Conservation (phyloP, 2,797 vertebrate genomes). For the Tragelaphus oryx region DNA sequence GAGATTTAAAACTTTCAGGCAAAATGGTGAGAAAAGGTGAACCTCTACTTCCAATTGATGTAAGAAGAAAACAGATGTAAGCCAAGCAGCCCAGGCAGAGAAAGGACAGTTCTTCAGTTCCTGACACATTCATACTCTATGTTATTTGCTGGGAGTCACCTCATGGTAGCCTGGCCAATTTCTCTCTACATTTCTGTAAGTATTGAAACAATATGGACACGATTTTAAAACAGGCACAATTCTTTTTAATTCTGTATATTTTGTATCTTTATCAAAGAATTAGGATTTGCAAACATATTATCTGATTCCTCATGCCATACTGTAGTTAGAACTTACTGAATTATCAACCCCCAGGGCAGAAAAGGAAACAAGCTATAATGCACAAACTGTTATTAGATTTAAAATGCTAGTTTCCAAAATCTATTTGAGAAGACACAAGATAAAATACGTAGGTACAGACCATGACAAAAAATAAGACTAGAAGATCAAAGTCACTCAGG, state of each 20-base stretch:
- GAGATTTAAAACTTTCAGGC: not conserved
- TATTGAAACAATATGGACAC: not conserved
- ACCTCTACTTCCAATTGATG: too few relatives aligned
- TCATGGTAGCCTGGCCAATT: not conserved
- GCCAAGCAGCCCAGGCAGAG: not conserved
- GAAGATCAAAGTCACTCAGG: not conserved
- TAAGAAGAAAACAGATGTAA: not conserved
- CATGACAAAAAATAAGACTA: not conserved
- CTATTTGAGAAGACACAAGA: not conserved
- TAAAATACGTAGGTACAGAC: not conserved
- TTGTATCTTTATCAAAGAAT: not conserved
- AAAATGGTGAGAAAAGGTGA: not conserved
- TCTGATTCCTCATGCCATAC: not conserved
- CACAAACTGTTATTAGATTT: not conserved
- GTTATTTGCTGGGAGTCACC: not conserved
- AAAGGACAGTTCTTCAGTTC: not conserved
- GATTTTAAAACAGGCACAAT: not conserved
- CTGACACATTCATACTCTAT: not conserved
- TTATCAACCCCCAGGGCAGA: fast-evolving
- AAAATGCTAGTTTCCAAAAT: not conserved
- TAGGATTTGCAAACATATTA: not conserved
- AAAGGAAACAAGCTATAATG: not conserved
- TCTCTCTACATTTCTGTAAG: not conserved
- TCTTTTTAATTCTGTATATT: not conserved
- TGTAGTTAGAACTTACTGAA: not conserved